Conservation (phyloP, 2,888 invertebrate genomes). For the Scaptomyza tumidula region DNA sequence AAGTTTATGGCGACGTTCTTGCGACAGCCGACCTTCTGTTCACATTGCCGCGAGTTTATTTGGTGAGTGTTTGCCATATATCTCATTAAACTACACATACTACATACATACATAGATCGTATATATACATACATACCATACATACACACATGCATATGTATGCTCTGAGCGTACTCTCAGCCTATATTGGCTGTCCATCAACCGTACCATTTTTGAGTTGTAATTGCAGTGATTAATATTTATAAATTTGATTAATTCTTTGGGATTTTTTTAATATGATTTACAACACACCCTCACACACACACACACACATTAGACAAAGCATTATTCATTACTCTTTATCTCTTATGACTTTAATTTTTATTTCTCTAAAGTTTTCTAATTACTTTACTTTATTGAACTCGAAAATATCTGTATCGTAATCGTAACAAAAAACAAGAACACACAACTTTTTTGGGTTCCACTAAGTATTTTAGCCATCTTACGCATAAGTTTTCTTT, state of each 20-base stretch:
- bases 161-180: slow-evolving; percentile 50
- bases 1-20: slow-evolving; percentile 99
- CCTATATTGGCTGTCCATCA: slow-evolving; percentile 50
- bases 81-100: slow-evolving; percentile 16
- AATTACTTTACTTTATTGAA: slow-evolving; percentile 9
- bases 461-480: slow-evolving; percentile 43
- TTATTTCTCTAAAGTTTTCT: slow-evolving; percentile 23
- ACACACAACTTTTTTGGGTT: slow-evolving; percentile 29
- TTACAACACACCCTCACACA: slow-evolving; percentile 16
- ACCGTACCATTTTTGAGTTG: slow-evolving; percentile 66
- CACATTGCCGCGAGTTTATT: slow-evolving; percentile 99
- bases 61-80: slow-evolving; percentile 89
- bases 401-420: slow-evolving; percentile 35
- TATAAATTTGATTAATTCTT: slow-evolving; percentile 33
- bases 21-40: slow-evolving; percentile 99
- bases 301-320: slow-evolving; percentile 26
- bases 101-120: background rate
- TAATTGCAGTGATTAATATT: slow-evolving; percentile 70
- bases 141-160: slow-evolving; percentile 10
- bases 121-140: background rate
- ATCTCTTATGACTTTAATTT: slow-evolving; percentile 39
- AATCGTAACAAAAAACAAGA: slow-evolving; percentile 36
- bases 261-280: slow-evolving; percentile 50
- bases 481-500: slow-evolving; percentile 34
- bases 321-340: slow-evolving; percentile 47